Conservation (phyloP, 37 sponge, comb jelly and placozoan genomes). For the Oopsacas minuta region DNA sequence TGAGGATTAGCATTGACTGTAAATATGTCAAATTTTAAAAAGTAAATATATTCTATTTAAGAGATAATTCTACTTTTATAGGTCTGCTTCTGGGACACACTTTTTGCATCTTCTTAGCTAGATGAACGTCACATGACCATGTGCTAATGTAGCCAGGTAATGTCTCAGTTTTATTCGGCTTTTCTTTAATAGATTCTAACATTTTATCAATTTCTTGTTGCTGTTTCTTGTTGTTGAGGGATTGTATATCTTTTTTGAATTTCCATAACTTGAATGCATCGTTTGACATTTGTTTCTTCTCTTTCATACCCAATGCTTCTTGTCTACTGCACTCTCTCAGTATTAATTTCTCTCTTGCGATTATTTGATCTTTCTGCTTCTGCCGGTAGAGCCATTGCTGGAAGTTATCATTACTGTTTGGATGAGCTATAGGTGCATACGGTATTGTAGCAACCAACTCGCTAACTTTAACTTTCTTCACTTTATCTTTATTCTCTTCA, state of each 20-base stretch:
- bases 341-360: neutral
- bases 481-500: neutral
- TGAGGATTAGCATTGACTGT: too few relatives aligned
- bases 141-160: neutral
- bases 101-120: neutral
- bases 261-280: neutral
- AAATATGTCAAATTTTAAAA: too few relatives aligned
- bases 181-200: neutral
- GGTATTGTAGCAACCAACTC: neutral
- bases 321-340: neutral
- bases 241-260: neutral
- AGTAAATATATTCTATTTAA: too few relatives aligned
- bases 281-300: neutral
- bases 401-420: neutral
- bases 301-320: neutral
- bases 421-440: neutral
- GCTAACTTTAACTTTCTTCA: neutral
- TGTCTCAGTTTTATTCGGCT: neutral
- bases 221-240: neutral
- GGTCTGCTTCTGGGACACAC: neutral
- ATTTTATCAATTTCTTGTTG: neutral
- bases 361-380: neutral
- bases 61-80: too few relatives aligned
- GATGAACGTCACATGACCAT: neutral
- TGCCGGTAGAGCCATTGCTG: neutral